Evolutionary conservation across 2,888 invertebrate species (phyloP), one percentile per base, ranked within the genome.

Genomic region (Ganaspis brasiliensis): DNA sequence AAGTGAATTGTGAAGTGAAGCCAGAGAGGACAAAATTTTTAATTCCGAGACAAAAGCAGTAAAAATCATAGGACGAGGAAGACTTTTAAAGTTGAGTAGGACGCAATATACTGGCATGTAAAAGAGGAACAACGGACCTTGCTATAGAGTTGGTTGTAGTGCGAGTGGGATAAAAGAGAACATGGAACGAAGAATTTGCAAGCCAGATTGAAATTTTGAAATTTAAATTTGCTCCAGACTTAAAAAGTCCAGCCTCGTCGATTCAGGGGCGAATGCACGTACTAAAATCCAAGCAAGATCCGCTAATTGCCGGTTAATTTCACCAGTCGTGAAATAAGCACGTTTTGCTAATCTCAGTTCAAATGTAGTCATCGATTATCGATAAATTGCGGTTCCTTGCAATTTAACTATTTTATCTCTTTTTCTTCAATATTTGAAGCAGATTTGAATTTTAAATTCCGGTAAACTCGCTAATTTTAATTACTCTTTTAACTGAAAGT

Each of bases 121-220:
- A 78, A 82, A 78, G 78, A 82, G 83, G 72, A 70, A 73, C 73
- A 59, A 75, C 19, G 57, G 71, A 40, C 63, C 12, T 14, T 63
- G 37, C 40, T 37, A 49, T 81, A 84, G 82, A 85, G 81, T 82
- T 74, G 81, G 81, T 49, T 35, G 55, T 74, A 81, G 78, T 37
- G 14, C 10, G 78, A 78, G 79, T 82, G 82, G 79, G 63, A 79
- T 72, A 80, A 77, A 81, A 81, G 85, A 80, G 80, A 84, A 80
- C 79, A 85, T 82, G 83, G 87, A 82, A 82, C 81, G 82, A 78
- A 84, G 87, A 92, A 93, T 93, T 92, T 92, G 92, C 92, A 92
- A 92, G 88, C 92, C 92, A 93, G 92, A 92, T 93, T 91, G 91
- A 90, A 91, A 92, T 92, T 93, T 92, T 92, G 92, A 92, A 92